A percentile compares a stretch with the other conserved stretches of the same genome.
Conservation (phyloP, 1,140 invertebrate genomes). For the Dermatophagoides farinae region DNA sequence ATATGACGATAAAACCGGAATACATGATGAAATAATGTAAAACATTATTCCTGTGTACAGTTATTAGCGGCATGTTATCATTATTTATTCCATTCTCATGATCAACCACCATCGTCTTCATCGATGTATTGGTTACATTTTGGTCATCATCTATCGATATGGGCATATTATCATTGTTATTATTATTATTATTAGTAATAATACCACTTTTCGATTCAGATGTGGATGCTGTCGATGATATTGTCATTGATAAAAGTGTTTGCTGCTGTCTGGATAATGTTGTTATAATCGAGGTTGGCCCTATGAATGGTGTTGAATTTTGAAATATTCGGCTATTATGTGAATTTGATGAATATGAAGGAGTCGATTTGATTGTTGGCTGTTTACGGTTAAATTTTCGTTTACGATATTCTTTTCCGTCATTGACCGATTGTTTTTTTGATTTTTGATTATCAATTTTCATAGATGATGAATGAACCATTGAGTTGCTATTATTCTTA, state of each 20-base stretch:
- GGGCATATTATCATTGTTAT: too few relatives aligned
- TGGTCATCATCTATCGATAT: too few relatives aligned
- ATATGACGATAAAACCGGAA: conserved; percentile 1
- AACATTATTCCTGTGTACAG: background rate
- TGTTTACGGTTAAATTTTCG: background rate
- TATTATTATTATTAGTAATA: too few relatives aligned
- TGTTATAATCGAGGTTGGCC: too few relatives aligned
- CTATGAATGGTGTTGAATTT: background rate
- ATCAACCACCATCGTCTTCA: too few relatives aligned
- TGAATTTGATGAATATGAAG: background rate
- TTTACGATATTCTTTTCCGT: too few relatives aligned
- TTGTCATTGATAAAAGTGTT: too few relatives aligned
- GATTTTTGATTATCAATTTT: background rate
- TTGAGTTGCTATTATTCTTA: background rate
- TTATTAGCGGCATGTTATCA: too few relatives aligned
- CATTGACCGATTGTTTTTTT: background rate
- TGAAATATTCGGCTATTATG: background rate
- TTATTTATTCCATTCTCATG: too few relatives aligned
- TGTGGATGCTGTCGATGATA: too few relatives aligned
- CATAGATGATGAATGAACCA: background rate
- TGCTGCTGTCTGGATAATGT: too few relatives aligned
- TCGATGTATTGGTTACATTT: too few relatives aligned
- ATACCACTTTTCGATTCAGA: background rate
- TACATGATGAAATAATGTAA: conserved; percentile 10
- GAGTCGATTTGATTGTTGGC: background rate